phyloP scores from a whole-genome alignment of 2,888 invertebrate genomes.

The Petrophora chlorosata region DNA sequence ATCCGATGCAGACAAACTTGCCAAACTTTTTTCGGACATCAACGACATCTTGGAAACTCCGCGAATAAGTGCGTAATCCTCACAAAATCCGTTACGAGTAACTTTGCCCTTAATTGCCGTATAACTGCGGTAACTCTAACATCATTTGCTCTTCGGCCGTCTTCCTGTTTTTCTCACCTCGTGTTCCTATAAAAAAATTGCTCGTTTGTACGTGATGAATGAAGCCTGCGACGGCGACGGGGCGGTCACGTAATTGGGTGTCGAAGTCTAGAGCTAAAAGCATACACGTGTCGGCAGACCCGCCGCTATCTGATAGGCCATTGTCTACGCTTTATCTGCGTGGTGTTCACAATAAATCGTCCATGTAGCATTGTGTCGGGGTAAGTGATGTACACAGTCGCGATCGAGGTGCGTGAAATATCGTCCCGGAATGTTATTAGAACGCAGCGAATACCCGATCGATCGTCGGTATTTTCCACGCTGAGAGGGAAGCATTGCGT shows the following conservation, averaged over 20 bases:
- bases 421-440: slow-evolving; percentile 76
- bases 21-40: slow-evolving; percentile 21
- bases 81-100: slow-evolving; percentile 51
- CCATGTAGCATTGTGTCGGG: slow-evolving; percentile 65
- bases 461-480: slow-evolving; percentile 61
- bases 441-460: slow-evolving; percentile 65
- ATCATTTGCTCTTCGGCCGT: slow-evolving; percentile 54
- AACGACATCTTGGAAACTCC: slow-evolving; percentile 20
- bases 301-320: slow-evolving; percentile 70
- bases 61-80: slow-evolving; percentile 41
- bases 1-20: slow-evolving; percentile 17
- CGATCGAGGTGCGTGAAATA: slow-evolving; percentile 63
- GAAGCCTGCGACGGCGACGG: slow-evolving; percentile 59
- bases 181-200: slow-evolving; percentile 65
- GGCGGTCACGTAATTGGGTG: slow-evolving; percentile 75
- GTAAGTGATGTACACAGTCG: slow-evolving; percentile 56
- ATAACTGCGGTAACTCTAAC: slow-evolving; percentile 46
- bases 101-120: slow-evolving; percentile 58
- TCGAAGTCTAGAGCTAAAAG: slow-evolving; percentile 78
- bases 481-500: slow-evolving; percentile 55
- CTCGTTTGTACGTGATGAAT: slow-evolving; percentile 76
- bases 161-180: slow-evolving; percentile 49
- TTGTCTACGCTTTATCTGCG: slow-evolving; percentile 77
- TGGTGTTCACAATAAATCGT: slow-evolving; percentile 77
- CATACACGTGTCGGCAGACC: slow-evolving; percentile 76